Percentiles rank a stretch among this genome's conserved stretches.
Conservation (phyloP, 2,797 vertebrate species). For the Sebastes steindachneri region DNA sequence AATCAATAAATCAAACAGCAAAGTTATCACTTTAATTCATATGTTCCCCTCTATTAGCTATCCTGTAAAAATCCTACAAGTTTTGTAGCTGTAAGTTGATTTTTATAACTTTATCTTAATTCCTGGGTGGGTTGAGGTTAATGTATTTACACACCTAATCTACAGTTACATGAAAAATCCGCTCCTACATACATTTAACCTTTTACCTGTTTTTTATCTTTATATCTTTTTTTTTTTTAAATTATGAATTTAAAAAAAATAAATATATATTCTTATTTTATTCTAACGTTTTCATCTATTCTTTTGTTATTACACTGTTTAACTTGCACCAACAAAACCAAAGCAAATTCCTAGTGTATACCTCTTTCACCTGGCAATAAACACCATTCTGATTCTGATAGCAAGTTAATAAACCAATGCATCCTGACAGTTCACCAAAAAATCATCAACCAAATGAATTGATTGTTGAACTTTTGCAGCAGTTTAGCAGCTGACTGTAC, state of each 20-base stretch:
- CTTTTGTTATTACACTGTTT: too few relatives aligned
- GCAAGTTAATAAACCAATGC: accelerated
- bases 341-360: too few relatives aligned
- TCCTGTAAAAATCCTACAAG: neutral
- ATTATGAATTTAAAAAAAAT: too few relatives aligned
- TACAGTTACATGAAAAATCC: too few relatives aligned
- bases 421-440: neutral
- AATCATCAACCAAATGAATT: neutral
- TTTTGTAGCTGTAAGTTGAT: neutral
- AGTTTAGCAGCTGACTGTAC: accelerated
- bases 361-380: too few relatives aligned
- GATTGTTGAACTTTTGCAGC: too few relatives aligned
- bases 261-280: too few relatives aligned
- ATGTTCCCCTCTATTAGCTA: neutral
- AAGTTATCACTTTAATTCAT: neutral
- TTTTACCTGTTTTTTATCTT: too few relatives aligned
- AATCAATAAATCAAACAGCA: neutral
- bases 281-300: too few relatives aligned
- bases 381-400: neutral
- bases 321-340: too few relatives aligned
- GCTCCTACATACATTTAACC: accelerated
- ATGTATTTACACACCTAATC: neutral
- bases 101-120: neutral
- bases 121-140: neutral
- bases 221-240: too few relatives aligned